Evolutionary conservation across 2,797 vertebrate species (phyloP).

Genomic region (Sebastiscus tertius): DNA sequence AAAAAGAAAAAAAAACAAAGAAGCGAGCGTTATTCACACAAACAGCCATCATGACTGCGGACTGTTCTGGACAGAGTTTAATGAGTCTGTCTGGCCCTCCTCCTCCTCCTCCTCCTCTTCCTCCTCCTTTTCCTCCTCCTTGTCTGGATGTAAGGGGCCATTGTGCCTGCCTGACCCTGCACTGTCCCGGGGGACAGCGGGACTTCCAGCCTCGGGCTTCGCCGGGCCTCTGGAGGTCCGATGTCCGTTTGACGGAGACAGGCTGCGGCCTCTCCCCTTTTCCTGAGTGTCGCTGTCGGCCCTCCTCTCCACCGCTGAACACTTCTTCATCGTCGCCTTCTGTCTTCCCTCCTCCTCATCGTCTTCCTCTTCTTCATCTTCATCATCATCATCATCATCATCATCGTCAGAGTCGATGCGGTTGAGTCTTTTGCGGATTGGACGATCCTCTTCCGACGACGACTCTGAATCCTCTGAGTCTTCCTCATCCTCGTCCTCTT

Average conservation of each 20-base stretch:
- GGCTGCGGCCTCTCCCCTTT: constrained; percentile 85
- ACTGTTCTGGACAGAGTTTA: constrained; percentile 96
- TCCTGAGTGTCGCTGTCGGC: constrained; percentile 67
- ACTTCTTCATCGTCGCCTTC: constrained; percentile 46
- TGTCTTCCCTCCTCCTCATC: neutral
- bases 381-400: constrained; percentile 63
- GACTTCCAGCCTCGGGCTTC: constrained; percentile 70
- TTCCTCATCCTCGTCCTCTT: constrained; percentile 75
- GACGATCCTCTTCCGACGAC: constrained; percentile 71
- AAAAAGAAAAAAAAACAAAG: constrained; percentile 78
- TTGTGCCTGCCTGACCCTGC: constrained; percentile 80
- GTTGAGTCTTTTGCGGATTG: constrained; percentile 77
- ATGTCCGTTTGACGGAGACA: constrained; percentile 88
- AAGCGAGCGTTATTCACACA: constrained; percentile 56
- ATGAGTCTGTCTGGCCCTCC: constrained; percentile 92
- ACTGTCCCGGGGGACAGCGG: constrained; percentile 75
- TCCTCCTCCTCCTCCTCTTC: neutral
- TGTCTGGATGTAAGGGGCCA: constrained; percentile 73
- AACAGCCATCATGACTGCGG: constrained; percentile 86
- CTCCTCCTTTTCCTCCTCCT: neutral
- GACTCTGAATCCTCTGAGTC: constrained; percentile 59
- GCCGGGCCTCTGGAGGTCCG: constrained; percentile 86
- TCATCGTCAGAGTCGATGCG: constrained; percentile 82
- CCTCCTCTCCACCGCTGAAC: constrained; percentile 21
- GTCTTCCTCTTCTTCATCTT: neutral